Evolutionary conservation across 2,797 vertebrate species (phyloP).

Genomic region (Gambelia wislizenii): DNA sequence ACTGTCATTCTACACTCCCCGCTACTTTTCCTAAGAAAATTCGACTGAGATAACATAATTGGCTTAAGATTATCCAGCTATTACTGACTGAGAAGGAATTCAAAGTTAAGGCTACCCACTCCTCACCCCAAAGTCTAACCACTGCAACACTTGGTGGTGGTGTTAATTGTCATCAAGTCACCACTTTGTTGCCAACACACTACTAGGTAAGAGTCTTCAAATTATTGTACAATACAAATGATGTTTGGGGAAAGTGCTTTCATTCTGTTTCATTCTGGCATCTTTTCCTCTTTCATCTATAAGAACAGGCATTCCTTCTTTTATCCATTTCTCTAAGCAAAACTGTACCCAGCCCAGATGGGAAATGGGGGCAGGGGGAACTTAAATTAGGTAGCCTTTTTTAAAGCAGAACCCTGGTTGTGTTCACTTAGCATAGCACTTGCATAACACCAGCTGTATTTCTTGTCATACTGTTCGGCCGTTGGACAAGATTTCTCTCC

Average conservation of each 20-base stretch:
- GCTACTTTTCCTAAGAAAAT: background rate
- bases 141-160: background rate
- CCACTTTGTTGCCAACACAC: no score
- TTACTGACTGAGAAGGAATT: background rate
- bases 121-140: background rate
- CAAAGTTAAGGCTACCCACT: background rate
- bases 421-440: constrained; percentile 58
- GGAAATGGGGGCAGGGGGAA: constrained; percentile 29
- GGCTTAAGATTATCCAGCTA: background rate
- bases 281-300: constrained; percentile 27
- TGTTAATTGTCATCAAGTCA: no score
- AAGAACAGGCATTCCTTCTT: constrained; percentile 40
- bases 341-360: constrained; percentile 16
- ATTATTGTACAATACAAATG: background rate
- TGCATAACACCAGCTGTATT: constrained; percentile 65
- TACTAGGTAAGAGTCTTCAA: background rate
- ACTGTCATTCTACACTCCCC: background rate
- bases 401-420: constrained; percentile 45
- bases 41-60: background rate
- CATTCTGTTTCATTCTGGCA: background rate
- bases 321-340: constrained; percentile 43
- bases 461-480: constrained; percentile 60
- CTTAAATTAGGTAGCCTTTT: constrained; percentile 23
- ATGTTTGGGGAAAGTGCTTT: background rate
- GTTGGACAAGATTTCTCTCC: constrained; percentile 69